Percentiles rank a stretch among this genome's conserved stretches.
Conservation (phyloP, 2,888 invertebrate genomes). For the Gibbula magus region DNA sequence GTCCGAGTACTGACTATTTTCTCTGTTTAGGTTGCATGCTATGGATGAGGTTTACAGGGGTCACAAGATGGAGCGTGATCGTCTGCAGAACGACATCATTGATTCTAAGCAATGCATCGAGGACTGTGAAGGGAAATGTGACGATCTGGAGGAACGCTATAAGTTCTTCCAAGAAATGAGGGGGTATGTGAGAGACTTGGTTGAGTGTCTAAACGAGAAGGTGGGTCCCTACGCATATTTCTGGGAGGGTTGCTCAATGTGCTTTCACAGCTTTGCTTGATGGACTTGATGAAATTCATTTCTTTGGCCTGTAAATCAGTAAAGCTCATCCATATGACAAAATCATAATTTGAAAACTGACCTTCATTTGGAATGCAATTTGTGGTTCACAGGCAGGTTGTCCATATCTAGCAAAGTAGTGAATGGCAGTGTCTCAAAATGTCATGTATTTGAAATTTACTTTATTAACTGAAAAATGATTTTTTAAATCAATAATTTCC, state of each 20-base stretch:
- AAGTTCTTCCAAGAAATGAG: slow-evolving; percentile 95
- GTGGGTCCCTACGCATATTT: slow-evolving; percentile 77
- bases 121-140: slow-evolving; percentile 79
- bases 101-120: slow-evolving; percentile 77
- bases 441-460: too few species aligned
- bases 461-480: too few species aligned
- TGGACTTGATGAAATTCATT: too few species aligned
- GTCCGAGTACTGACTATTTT: not conserved
- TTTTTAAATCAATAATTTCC: too few species aligned
- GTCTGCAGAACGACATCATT: slow-evolving; percentile 76
- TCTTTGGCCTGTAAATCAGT: too few species aligned
- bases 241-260: slow-evolving; percentile 1
- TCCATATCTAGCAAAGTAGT: too few species aligned
- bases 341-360: too few species aligned
- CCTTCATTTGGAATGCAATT: too few species aligned
- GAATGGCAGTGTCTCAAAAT: too few species aligned
- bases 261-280: not conserved
- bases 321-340: too few species aligned
- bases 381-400: too few species aligned
- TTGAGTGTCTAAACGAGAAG: slow-evolving; percentile 98
- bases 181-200: slow-evolving; percentile 95
- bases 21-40: slow-evolving; percentile 77
- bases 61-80: slow-evolving; percentile 78
- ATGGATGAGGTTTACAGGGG: slow-evolving; percentile 79
- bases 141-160: slow-evolving; percentile 87